Percentiles rank a stretch among this genome's conserved stretches.
phyloP scores from a whole-genome alignment of 2,113 vertebrate genomes.

The Hemicordylus capensis region DNA sequence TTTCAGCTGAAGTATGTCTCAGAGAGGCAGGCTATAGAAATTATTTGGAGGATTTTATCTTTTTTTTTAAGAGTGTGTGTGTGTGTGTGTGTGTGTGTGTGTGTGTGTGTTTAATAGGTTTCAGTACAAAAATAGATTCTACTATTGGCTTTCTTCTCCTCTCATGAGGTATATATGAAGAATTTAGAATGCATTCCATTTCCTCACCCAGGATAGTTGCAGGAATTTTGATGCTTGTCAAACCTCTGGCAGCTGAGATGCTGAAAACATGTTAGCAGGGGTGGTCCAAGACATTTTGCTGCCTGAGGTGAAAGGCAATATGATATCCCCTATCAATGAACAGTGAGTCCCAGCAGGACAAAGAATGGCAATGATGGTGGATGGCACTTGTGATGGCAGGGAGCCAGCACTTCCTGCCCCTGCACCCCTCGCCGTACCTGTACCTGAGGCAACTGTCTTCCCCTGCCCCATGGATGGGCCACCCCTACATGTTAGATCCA shows the following conservation, averaged over 20 bases:
- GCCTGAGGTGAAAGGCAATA: no score
- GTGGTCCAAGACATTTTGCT: no score
- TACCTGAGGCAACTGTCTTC: no score
- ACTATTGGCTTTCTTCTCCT: not conserved
- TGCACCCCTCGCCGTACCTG: no score
- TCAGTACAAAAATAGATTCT: constrained; percentile 1
- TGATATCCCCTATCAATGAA: no score
- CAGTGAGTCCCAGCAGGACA: no score
- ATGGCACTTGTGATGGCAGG: no score
- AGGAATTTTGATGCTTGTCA: not conserved
- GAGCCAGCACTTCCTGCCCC: no score
- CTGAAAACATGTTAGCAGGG: not conserved
- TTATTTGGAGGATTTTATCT: not conserved
- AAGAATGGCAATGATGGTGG: no score
- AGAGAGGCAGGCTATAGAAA: constrained; percentile 4
- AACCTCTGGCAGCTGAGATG: not conserved
- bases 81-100: not conserved
- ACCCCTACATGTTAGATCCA: no score
- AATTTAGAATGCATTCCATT: not conserved
- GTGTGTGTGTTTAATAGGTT: not conserved
- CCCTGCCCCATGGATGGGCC: no score
- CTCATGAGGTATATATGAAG: not conserved
- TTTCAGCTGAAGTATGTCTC: not conserved
- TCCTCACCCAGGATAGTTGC: not conserved
- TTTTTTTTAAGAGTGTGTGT: not conserved